Evolutionary conservation across 1,140 invertebrate species (phyloP).

Genomic region (Zaprionus davidi): DNA sequence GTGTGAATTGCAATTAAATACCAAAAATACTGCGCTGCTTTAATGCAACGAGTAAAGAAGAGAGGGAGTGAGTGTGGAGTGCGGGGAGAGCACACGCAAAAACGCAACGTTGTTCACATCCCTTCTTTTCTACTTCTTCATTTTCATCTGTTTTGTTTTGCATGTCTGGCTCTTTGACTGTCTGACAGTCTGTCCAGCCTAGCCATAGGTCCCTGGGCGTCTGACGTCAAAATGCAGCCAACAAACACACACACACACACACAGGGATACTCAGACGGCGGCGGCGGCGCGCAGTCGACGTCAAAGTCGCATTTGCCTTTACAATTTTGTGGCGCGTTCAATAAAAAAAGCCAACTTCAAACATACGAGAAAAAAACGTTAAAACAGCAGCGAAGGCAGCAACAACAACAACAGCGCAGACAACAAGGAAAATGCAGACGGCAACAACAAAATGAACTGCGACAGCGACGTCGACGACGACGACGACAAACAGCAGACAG

Average conservation of each 20-base stretch:
- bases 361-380: constrained; percentile 38
- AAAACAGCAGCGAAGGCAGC: constrained; percentile 38
- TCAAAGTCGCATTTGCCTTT: constrained; percentile 68
- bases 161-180: constrained; percentile 57
- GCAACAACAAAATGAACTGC: constrained; percentile 60
- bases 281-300: constrained; percentile 36
- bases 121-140: constrained; percentile 30
- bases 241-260: constrained; percentile 22
- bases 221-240: constrained; percentile 74
- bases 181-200: constrained; percentile 22
- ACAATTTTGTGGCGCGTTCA: constrained; percentile 71
- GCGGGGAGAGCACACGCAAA: not conserved
- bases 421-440: constrained; percentile 81
- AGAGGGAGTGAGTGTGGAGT: not conserved
- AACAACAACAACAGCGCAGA: constrained; percentile 57
- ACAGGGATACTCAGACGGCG: constrained; percentile 17
- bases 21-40: not conserved
- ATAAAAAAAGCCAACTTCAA: constrained; percentile 63
- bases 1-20: not conserved
- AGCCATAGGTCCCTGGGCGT: constrained; percentile 44
- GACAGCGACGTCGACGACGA: constrained; percentile 32
- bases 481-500: constrained; percentile 58
- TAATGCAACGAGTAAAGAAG: not conserved
- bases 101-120: constrained; percentile 32
- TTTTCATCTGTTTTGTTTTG: constrained; percentile 54